These are phyloP conservation scores for Xanthia togata DNA, from an alignment of 2,888 invertebrate genomes.

Conservation along the genomic window DNA sequence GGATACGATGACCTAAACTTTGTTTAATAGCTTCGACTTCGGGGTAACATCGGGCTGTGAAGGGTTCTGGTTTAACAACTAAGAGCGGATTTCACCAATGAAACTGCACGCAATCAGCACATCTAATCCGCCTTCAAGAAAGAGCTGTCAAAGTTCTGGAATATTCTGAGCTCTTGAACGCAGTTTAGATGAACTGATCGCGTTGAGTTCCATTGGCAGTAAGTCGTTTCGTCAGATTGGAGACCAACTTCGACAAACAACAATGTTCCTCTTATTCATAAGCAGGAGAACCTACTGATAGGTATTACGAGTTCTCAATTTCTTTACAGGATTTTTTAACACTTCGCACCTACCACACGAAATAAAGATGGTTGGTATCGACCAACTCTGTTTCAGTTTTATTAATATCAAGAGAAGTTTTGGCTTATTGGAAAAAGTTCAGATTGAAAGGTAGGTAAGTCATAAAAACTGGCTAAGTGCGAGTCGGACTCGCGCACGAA, in stretches of 20 bases:
- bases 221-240: neutral
- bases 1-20: too few species aligned
- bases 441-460: neutral
- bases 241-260: neutral
- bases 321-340: neutral
- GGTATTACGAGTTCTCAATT: neutral
- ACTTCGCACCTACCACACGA: neutral
- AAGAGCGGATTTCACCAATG: too few species aligned
- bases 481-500: too few species aligned
- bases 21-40: too few species aligned
- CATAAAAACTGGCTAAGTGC: too few species aligned
- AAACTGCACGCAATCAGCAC: too few species aligned
- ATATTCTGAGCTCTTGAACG: too few species aligned
- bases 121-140: too few species aligned
- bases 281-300: neutral
- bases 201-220: neutral
- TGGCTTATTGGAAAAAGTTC: constrained; percentile 14
- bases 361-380: neutral
- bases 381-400: neutral
- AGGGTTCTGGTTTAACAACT: too few species aligned
- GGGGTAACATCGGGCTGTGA: too few species aligned
- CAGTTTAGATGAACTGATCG: too few species aligned
- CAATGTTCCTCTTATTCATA: neutral
- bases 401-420: constrained; percentile 7
- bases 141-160: too few species aligned